Evolutionary conservation across 1,140 invertebrate genomes (phyloP).

Genomic region (Oreohelix idahoensis): DNA sequence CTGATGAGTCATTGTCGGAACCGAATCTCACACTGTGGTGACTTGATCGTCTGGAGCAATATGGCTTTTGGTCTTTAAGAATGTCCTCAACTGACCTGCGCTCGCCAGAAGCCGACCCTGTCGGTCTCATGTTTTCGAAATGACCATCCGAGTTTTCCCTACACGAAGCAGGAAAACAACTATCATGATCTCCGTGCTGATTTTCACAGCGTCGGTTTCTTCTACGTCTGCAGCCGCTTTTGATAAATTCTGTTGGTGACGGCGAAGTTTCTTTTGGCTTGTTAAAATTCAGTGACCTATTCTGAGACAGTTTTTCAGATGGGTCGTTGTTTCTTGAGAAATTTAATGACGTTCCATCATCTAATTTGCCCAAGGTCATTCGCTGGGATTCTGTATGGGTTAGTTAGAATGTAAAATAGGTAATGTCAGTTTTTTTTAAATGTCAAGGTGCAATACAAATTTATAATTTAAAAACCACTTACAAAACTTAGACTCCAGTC

Average conservation of each 20-base stretch:
- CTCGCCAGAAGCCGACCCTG: background rate
- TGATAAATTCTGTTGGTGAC: background rate
- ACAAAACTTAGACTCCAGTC: too few relatives aligned
- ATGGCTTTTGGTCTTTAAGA: background rate
- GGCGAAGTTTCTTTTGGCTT: background rate
- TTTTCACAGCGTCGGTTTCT: background rate
- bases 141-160: background rate
- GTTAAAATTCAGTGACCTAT: background rate
- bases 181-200: background rate
- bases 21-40: background rate
- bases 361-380: constrained; percentile 1
- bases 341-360: background rate
- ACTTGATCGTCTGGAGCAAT: background rate
- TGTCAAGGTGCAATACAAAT: too few relatives aligned
- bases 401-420: too few relatives aligned
- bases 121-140: background rate
- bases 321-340: constrained; percentile 9
- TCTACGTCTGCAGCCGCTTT: background rate
- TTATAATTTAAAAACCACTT: too few relatives aligned
- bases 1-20: background rate
- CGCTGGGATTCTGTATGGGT: background rate
- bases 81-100: background rate
- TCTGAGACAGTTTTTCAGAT: background rate
- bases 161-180: background rate
- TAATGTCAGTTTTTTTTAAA: too few relatives aligned